Evolutionary conservation across 2,888 invertebrate species (phyloP), one percentile per base, ranked within the genome.

Genomic region (Caenorhabditis sulstoni): DNA sequence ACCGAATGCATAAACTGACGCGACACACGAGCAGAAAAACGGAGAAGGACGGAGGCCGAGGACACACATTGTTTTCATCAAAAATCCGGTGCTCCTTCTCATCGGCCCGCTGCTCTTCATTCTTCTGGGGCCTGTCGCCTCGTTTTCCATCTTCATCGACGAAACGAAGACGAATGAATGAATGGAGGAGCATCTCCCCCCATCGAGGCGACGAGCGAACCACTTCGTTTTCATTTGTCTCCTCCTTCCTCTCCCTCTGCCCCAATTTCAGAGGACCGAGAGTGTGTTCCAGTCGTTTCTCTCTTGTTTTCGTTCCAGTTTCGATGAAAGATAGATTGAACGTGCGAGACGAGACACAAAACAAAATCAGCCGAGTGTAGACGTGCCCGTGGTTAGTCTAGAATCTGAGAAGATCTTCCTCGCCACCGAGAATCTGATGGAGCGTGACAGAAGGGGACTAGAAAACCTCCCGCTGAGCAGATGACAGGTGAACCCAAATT

Each of bases 1-100:
- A 71, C 50, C 62, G 62, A 62, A 57, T 71, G 71, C 70, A 70
- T 62, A 70, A 61, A 70, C 70, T 62, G 61, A 70, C 70, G 29
- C 44, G n/a, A 29, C 29, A 29, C 29, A 29, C 29, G 29, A 29
- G 29, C 29, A 29, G 29, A 29, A 29, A 29, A 29, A 29, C 29
- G 29, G 29, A 29, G 29, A 29, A 29, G 29, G 29, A 29, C 29
- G 29, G 29, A 7, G 4, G 29, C 4, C 49, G 49, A 14, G 23
- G 44, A 37, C 37, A 39, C 59, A 59, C 53, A 53, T 53, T 70
- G 70, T 70, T 70, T 70, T 70, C 70, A 70, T 70, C 58, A 37
- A 70, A 59, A 45, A 29, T 57, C 41, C 47, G n/a, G 11, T 44
- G 20, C 23, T 16, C 20, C 44, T 11, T 12, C 35, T 37, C 16